phyloP scores from a whole-genome alignment of 2,113 vertebrate genomes.

The crab-eating macaque (Macaca fascicularis) region DNA sequence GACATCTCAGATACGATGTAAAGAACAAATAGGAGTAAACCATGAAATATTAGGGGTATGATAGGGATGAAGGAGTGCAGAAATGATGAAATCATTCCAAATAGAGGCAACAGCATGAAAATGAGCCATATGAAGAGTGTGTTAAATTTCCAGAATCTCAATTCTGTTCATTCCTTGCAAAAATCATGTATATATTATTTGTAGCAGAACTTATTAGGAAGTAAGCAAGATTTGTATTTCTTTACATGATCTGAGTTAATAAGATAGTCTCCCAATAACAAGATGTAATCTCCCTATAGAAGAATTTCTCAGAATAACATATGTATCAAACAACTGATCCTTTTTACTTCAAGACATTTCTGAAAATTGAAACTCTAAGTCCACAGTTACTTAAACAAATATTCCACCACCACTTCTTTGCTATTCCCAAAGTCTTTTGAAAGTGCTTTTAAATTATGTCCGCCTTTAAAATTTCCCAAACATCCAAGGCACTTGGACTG shows the following conservation, averaged over 20 bases:
- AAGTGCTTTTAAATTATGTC: conserved; percentile 61
- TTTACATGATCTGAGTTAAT: conserved; percentile 52
- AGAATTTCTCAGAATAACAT: conserved; percentile 6
- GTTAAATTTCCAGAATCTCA: background rate
- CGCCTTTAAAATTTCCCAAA: conserved; percentile 32
- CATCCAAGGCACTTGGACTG: background rate
- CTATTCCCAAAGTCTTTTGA: background rate
- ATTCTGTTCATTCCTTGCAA: background rate
- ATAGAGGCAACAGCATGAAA: background rate
- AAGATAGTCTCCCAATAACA: conserved; percentile 11
- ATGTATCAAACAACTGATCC: background rate
- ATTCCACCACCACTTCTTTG: background rate
- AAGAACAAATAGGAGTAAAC: background rate
- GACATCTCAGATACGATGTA: background rate
- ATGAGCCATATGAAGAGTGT: background rate
- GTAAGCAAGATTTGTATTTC: background rate
- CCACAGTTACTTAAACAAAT: conserved; percentile 43
- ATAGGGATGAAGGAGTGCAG: background rate
- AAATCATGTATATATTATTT: background rate
- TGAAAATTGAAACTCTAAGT: conserved; percentile 57
- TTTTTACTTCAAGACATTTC: conserved; percentile 52
- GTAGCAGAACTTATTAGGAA: background rate
- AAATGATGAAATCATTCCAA: background rate
- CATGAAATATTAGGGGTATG: background rate
- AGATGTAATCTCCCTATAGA: background rate